phyloP scores from a whole-genome alignment of 2,113 vertebrate species.

The Dromiciops gliroides region DNA sequence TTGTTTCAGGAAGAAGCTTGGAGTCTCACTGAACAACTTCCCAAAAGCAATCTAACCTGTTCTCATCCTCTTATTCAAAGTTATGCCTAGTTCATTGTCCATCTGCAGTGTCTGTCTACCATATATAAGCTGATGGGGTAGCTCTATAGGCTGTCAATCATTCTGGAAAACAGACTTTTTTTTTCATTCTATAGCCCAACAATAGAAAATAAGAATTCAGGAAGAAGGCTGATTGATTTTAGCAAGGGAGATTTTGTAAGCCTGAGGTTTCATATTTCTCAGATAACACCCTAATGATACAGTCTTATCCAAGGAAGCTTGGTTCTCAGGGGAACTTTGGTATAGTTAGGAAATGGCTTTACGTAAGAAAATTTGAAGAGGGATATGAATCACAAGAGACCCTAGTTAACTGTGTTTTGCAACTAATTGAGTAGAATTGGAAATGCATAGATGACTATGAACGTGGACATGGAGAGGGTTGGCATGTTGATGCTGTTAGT shows the following conservation, averaged over 20 bases:
- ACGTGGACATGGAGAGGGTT: neutral
- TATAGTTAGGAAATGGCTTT: neutral
- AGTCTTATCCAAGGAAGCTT: neutral
- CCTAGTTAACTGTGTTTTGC: neutral
- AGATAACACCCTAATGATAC: neutral
- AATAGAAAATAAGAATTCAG: neutral
- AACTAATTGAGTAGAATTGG: slow-evolving; percentile 2
- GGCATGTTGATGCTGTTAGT: neutral
- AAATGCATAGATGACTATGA: neutral
- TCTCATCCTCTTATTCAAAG: neutral
- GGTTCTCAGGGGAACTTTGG: neutral
- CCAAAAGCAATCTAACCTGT: neutral
- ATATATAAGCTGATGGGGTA: neutral
- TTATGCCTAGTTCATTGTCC: neutral
- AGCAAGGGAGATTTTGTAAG: neutral
- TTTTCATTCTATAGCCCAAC: neutral
- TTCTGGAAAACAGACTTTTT: neutral
- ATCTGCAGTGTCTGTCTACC: neutral
- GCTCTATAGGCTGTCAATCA: neutral
- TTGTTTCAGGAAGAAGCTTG: neutral
- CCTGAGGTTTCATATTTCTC: neutral
- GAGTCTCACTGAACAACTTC: no score
- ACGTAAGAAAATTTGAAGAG: neutral
- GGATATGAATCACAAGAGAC: neutral
- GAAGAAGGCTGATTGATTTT: neutral